Evolutionary conservation across 2,797 vertebrate species (phyloP).

Genomic region (Hippocampus kuda): DNA sequence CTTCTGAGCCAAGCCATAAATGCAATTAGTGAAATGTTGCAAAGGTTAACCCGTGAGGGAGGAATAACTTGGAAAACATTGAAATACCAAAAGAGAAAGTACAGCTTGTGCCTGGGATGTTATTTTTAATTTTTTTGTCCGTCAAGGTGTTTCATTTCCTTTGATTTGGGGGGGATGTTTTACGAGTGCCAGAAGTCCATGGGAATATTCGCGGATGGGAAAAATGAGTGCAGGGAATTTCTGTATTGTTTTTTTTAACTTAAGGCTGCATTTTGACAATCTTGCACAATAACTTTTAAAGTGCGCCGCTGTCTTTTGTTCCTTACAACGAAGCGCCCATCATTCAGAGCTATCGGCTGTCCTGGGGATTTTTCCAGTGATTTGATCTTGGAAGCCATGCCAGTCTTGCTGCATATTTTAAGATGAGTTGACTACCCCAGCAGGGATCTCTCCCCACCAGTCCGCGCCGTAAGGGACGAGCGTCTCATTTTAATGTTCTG

Average conservation of each 20-base stretch:
- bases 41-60: neutral
- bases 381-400: conserved; percentile 16
- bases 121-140: neutral
- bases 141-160: neutral
- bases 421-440: conserved; percentile 14
- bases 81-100: neutral
- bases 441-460: conserved; percentile 11
- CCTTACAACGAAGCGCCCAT: neutral
- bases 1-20: neutral
- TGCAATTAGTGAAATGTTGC: neutral
- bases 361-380: conserved; percentile 6
- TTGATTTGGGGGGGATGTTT: neutral
- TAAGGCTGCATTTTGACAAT: neutral
- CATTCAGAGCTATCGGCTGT: conserved; percentile 9
- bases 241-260: neutral
- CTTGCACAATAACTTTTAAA: neutral
- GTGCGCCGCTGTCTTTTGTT: no score
- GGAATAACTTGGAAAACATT: neutral
- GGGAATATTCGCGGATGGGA: neutral
- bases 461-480: conserved; percentile 8
- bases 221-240: neutral
- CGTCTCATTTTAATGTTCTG: conserved; percentile 36
- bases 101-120: neutral
- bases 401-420: conserved; percentile 22
- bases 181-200: neutral